Percentiles rank a stretch among this genome's conserved stretches.
Conservation (phyloP, 2,888 invertebrate genomes). For the Slavum lentiscoides region DNA sequence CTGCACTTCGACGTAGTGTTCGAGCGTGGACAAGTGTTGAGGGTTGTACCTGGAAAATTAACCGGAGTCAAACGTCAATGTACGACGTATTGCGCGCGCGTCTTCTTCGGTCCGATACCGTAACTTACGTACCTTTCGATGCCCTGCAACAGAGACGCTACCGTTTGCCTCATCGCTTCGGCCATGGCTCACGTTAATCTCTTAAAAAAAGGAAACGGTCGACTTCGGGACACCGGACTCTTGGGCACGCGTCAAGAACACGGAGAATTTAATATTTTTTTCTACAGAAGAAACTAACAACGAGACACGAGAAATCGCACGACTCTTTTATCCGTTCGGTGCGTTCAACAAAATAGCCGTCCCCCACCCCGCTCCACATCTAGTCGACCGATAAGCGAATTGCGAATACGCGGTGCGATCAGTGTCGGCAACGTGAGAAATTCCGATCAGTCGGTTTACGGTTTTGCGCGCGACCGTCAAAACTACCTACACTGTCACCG, state of each 20-base stretch:
- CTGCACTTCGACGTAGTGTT: conserved; percentile 91
- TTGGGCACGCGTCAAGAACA: neutral
- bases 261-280: no score
- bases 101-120: no score
- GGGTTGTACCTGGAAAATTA: conserved; percentile 83
- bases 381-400: neutral
- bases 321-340: no score
- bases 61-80: neutral
- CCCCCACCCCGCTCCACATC: neutral
- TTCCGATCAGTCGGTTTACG: neutral
- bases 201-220: neutral
- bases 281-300: no score
- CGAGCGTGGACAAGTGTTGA: conserved; percentile 85
- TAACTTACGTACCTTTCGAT: conserved; percentile 76
- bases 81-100: neutral
- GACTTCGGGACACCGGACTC: neutral
- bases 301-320: no score
- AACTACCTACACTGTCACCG: no score
- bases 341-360: neutral
- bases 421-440: neutral
- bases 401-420: neutral
- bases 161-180: conserved; percentile 83
- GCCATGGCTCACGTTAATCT: conserved; percentile 64
- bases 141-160: conserved; percentile 84
- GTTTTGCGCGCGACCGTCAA: neutral